Base-by-base conservation (phyloP, 2,888 invertebrate genomes). In the Catocala fraxini region DNA sequence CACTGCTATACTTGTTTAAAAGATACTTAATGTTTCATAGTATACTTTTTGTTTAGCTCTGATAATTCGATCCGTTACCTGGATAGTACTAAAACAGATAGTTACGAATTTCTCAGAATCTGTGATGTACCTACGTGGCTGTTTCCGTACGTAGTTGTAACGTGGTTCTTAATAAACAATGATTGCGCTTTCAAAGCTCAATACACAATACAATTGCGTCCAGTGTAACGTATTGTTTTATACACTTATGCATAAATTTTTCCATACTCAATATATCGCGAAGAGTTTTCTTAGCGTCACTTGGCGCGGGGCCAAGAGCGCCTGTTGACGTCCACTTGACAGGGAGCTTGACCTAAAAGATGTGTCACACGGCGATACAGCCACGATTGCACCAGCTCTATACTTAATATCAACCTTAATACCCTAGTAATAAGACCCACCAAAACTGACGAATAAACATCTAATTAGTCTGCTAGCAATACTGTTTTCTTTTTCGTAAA, bases 341-440 rank as follows among this genome's bases (percentile, higher is more conserved):
- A 87, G 81, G 80, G 81, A 79, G 86, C 91, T 92, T 92, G 91
- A 91, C 92, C 91, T 86, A 89, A 84, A 87, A 89, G 86, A 89
- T 87, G 80, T 80, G 79, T 83, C 80, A 80, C 82, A 69, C 68
- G 46, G 57, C 71, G 71, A 79, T 76, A 80, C 69, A 65, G 47
- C 68, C 73, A 71, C 77, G 66, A 77, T 73, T 67, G 49, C 56
- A 59, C 47, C 59, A 62, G 71, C 56, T 48, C 33, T 49, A 64
- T 58, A 41, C 45, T 70, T 70, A 83, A 80, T 81, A 76, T 78
- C 68, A 59, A 75, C 76, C 71, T 68, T 73, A 73, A 54, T 15
- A 1, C 0, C 0, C 33, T 45, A 58, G 35, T 1, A 66, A 71
- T 78, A 77, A 68, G 58, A 60, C 2, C 6, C 9, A 11, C 35